A percentile compares a stretch with the other conserved stretches of the same genome.
Conservation (phyloP, 1,140 invertebrate genomes). For the Zophobas atratus region DNA sequence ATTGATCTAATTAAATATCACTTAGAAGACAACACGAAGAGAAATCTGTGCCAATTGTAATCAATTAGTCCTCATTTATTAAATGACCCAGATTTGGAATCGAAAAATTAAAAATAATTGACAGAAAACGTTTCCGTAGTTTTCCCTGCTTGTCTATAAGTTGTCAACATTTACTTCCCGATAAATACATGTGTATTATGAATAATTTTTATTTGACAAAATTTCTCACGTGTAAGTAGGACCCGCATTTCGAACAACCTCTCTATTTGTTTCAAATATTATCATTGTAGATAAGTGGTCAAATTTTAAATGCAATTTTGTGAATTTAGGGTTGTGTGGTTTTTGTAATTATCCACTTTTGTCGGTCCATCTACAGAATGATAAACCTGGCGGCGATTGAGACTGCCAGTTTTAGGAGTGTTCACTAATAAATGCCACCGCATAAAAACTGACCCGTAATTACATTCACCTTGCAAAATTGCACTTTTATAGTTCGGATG, state of each 20-base stretch:
- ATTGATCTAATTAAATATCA: constrained; percentile 47
- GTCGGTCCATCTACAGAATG: constrained; percentile 5
- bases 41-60: constrained; percentile 41
- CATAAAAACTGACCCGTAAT: constrained; percentile 52
- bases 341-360: constrained; percentile 42
- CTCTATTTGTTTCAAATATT: constrained; percentile 48
- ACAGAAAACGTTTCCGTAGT: background rate
- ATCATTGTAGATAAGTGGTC: constrained; percentile 49
- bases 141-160: too few species aligned
- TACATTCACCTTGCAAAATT: constrained; percentile 50
- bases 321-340: constrained; percentile 39
- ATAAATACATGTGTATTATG: background rate
- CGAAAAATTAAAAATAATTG: constrained; percentile 32
- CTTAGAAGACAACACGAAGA: constrained; percentile 8
- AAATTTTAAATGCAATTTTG: constrained; percentile 42
- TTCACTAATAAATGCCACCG: constrained; percentile 44
- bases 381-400: constrained; percentile 1
- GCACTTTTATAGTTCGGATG: constrained; percentile 49
- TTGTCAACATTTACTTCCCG: too few species aligned
- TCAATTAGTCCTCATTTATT: constrained; percentile 32
- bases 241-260: constrained; percentile 43
- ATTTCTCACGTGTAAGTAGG: constrained; percentile 30
- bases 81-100: constrained; percentile 11
- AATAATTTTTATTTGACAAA: background rate
- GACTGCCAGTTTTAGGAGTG: constrained; percentile 47